A percentile compares a stretch with the other conserved stretches of the same genome.
Conservation (phyloP, 2,113 vertebrate genomes). For the Carollia perspicillata region DNA sequence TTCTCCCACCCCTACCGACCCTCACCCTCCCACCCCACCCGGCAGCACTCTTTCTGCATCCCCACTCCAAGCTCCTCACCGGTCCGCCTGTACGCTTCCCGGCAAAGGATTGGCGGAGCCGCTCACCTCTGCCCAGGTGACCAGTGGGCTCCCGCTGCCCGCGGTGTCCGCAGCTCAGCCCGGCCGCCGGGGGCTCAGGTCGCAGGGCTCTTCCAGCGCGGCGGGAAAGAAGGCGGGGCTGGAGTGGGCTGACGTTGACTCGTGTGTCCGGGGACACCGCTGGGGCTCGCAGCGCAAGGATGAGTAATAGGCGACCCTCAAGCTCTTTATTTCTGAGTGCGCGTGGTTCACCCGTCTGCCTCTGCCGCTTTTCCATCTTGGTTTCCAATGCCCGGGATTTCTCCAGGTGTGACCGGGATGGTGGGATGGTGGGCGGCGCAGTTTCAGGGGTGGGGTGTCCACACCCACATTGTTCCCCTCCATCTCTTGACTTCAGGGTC, state of each 20-base stretch:
- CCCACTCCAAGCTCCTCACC: not conserved
- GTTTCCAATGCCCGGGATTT: not conserved
- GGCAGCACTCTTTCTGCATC: not conserved
- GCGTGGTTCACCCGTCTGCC: too few relatives aligned
- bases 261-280: not conserved
- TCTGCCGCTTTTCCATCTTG: not conserved
- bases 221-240: not conserved
- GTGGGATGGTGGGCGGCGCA: not conserved
- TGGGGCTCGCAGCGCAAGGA: not conserved
- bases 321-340: not conserved
- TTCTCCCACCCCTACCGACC: not conserved
- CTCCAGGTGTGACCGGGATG: not conserved
- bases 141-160: not conserved
- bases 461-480: not conserved
- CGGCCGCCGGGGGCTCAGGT: not conserved
- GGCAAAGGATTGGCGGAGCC: not conserved
- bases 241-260: not conserved
- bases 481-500: not conserved
- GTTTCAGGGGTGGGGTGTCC: accelerated
- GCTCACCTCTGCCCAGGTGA: not conserved
- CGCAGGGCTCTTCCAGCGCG: accelerated
- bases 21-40: not conserved
- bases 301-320: not conserved
- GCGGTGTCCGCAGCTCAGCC: accelerated
- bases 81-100: too few relatives aligned